Conservation (phyloP, 2,113 vertebrate species). For the Globicephala melas region DNA sequence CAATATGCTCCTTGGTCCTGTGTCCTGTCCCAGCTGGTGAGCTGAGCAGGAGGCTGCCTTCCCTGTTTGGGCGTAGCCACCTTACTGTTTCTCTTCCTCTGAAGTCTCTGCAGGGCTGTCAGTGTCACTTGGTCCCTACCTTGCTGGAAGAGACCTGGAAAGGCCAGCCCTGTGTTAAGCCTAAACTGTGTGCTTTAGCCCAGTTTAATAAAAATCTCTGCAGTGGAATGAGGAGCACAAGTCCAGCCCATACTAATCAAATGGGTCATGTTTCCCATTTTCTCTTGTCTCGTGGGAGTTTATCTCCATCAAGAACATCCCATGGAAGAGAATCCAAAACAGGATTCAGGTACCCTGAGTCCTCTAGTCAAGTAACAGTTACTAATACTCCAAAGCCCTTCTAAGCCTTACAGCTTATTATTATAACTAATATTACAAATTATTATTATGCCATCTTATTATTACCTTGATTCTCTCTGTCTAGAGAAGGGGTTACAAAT, state of each 20-base stretch:
- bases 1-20: neutral
- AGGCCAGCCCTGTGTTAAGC: neutral
- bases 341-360: neutral
- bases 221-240: neutral
- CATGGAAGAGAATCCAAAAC: neutral
- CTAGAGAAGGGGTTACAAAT: neutral
- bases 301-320: neutral
- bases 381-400: neutral
- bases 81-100: neutral
- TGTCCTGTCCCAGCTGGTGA: neutral
- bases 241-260: neutral
- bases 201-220: neutral
- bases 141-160: neutral
- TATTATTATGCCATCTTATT: neutral
- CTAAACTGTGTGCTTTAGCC: neutral
- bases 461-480: neutral
- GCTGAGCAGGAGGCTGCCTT: neutral
- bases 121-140: neutral
- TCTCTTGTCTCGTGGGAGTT: neutral
- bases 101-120: neutral
- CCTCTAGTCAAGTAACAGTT: neutral
- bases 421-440: neutral
- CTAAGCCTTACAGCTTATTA: neutral
- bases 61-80: fast-evolving
- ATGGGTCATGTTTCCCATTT: neutral